These are phyloP conservation scores for Schlechtendalia chinensis DNA, from an alignment of 1,140 invertebrate species.

Conservation along the genomic window DNA sequence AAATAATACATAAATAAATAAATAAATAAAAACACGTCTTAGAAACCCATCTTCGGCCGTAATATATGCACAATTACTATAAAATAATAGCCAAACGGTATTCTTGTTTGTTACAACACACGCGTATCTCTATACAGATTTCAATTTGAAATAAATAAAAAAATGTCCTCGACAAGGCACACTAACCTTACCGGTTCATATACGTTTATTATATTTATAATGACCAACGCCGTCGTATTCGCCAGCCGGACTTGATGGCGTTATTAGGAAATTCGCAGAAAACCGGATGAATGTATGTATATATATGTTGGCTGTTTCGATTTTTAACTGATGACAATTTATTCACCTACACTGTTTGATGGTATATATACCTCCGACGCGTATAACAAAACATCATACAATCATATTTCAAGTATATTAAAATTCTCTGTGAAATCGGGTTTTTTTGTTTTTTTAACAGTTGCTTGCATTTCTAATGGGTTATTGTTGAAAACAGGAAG, in stretches of 20 bases:
- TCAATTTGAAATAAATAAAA: slow-evolving; percentile 16
- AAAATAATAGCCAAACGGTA: slow-evolving; percentile 10
- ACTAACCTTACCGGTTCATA: slow-evolving; percentile 29
- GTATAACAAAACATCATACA: background rate
- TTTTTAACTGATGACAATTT: background rate
- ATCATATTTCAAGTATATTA: background rate
- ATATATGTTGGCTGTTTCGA: background rate
- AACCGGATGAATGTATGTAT: background rate
- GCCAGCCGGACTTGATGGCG: background rate
- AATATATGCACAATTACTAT: slow-evolving; percentile 14
- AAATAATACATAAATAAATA: slow-evolving; percentile 17
- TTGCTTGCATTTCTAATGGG: background rate
- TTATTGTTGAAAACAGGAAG: slow-evolving; percentile 13
- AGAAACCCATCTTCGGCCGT: slow-evolving; percentile 16
- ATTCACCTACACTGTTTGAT: no score
- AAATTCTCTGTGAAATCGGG: background rate
- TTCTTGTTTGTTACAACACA: slow-evolving; percentile 30
- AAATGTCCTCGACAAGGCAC: slow-evolving; percentile 34
- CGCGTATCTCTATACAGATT: background rate
- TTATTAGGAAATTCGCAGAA: slow-evolving; percentile 2
- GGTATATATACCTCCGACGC: no score
- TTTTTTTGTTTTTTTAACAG: slow-evolving; percentile 18
- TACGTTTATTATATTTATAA: slow-evolving; percentile 11
- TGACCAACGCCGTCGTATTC: background rate
- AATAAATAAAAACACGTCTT: slow-evolving; percentile 27